phyloP scores from a whole-genome alignment of 2,797 vertebrate genomes.

The Cossypha niveicapilla region DNA sequence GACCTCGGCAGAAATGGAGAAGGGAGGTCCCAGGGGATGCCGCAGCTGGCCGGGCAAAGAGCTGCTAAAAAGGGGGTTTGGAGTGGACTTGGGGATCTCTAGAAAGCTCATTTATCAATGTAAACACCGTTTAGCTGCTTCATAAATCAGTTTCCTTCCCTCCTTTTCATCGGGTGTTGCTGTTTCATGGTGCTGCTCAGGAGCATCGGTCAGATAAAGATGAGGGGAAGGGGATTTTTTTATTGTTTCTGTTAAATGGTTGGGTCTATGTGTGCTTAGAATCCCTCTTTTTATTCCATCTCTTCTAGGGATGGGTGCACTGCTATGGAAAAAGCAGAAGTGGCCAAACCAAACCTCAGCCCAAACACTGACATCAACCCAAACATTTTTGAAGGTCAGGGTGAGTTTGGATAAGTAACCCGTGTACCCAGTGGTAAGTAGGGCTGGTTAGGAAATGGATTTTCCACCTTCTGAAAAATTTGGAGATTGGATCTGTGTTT shows the following conservation, averaged over 20 bases:
- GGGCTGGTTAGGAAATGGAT: constrained; percentile 64
- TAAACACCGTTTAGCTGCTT: constrained; percentile 48
- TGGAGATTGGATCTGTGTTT: constrained; percentile 5
- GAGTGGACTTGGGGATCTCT: not conserved
- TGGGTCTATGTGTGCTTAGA: not conserved
- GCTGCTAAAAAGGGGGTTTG: not conserved
- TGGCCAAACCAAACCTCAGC: constrained; percentile 67
- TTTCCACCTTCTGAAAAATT: constrained; percentile 46
- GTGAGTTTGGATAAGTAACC: constrained; percentile 66
- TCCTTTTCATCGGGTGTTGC: not conserved
- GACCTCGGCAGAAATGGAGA: constrained; percentile 33
- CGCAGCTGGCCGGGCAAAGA: constrained; percentile 50
- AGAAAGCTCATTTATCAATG: constrained; percentile 66
- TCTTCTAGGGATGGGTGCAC: constrained; percentile 47
- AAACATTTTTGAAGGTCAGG: constrained; percentile 63
- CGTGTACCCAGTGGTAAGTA: constrained; percentile 51
- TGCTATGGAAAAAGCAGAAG: constrained; percentile 44
- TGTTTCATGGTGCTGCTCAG: not conserved
- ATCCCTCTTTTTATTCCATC: constrained; percentile 38
- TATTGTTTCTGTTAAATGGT: not conserved
- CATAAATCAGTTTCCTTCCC: constrained; percentile 40
- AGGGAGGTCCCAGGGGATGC: not conserved
- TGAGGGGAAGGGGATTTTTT: not conserved
- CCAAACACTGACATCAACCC: constrained; percentile 64
- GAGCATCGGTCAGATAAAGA: not conserved